A percentile compares a stretch with the other conserved stretches of the same genome.
Evolutionary conservation across 2,113 vertebrate species (phyloP).

Genomic region (Glaucidium brasilianum): DNA sequence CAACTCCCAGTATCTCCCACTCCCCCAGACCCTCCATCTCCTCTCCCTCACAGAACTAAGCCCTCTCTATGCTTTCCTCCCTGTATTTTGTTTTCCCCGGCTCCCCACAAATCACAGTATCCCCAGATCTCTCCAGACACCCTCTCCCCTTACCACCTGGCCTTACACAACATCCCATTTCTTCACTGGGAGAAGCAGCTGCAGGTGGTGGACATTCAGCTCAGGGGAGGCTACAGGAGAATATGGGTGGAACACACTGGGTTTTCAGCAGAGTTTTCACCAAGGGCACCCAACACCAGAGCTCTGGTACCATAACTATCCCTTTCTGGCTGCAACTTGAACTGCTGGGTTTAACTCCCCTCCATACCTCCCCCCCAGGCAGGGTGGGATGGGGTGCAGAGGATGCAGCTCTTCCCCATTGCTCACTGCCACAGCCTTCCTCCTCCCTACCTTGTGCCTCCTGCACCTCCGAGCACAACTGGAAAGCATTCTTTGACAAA

Average conservation of each 20-base stretch:
- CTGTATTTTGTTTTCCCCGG: rapidly evolving
- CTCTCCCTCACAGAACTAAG: neutral
- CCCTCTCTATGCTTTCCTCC: no score
- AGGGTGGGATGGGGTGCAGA: neutral
- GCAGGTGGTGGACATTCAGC: neutral
- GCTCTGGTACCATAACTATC: neutral
- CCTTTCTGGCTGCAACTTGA: neutral
- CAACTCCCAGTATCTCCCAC: neutral
- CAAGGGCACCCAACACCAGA: neutral
- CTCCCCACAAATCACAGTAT: neutral
- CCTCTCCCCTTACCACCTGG: no score
- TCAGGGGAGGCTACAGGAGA: rapidly evolving
- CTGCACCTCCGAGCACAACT: rapidly evolving
- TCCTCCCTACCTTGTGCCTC: neutral
- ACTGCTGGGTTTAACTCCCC: rapidly evolving
- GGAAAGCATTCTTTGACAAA: conserved; percentile 6
- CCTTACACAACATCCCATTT: no score
- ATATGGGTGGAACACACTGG: rapidly evolving
- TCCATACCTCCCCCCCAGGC: no score
- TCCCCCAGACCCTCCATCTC: rapidly evolving
- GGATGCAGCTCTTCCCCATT: neutral
- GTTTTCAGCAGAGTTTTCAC: rapidly evolving
- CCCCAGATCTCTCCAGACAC: neutral
- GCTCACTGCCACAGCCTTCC: neutral
- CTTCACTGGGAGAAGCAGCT: neutral